These are phyloP conservation scores for Laupala kohalensis DNA, from an alignment of 1,140 invertebrate genomes.

Conservation along the genomic window DNA sequence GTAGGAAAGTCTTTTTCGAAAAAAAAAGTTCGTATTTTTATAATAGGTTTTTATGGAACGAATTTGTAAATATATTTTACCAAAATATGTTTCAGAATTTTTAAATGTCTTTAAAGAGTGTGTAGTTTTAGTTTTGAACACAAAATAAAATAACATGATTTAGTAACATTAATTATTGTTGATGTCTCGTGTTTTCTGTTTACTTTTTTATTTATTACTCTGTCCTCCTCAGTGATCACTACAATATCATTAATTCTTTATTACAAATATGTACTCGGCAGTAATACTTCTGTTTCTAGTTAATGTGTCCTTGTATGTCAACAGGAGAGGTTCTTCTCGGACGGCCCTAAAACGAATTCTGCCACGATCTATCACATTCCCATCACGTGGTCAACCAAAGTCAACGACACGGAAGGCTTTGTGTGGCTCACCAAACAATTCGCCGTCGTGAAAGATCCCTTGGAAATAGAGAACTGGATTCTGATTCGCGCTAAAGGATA, in stretches of 20 bases:
- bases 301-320: neutral
- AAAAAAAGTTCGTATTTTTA: no score
- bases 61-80: no score
- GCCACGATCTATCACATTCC: neutral
- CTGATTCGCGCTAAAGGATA: constrained; percentile 31
- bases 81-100: no score
- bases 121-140: no score
- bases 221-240: neutral
- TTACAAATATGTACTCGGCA: neutral
- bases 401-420: neutral
- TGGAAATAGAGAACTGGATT: neutral
- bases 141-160: neutral
- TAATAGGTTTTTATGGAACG: no score
- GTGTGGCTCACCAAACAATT: neutral
- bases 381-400: neutral
- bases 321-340: neutral
- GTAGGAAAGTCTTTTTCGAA: no score
- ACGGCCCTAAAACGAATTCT: neutral
- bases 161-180: neutral
- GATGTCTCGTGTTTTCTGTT: neutral
- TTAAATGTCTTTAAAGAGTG: no score
- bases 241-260: neutral
- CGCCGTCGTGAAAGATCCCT: neutral
- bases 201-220: neutral
- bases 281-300: neutral